phyloP scores from a whole-genome alignment of 92 coral and sea anemone genomes.

The Heliopora coerulea region DNA sequence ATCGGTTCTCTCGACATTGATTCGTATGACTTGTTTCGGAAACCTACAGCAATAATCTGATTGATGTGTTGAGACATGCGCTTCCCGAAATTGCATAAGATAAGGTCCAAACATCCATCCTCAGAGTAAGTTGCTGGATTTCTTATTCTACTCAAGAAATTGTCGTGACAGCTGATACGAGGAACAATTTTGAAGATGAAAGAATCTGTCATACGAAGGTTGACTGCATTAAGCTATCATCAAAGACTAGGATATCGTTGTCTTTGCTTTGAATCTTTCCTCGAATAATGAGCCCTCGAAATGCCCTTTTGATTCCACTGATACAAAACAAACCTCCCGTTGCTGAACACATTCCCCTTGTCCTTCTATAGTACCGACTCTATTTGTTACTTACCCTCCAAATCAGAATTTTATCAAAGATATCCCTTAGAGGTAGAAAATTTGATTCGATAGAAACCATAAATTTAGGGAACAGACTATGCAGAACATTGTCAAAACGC shows the following conservation, averaged over 20 bases:
- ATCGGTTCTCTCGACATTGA: conserved; percentile 6
- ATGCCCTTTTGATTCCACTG: not conserved
- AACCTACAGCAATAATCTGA: not conserved
- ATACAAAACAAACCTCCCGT: not conserved
- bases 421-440: not conserved
- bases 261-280: not conserved
- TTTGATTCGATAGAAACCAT: not conserved
- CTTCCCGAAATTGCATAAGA: not conserved
- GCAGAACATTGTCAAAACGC: not conserved
- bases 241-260: not conserved
- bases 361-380: not conserved
- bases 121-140: not conserved
- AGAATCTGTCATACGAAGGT: not conserved
- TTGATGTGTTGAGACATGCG: conserved; percentile 13
- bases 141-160: not conserved
- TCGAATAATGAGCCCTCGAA: not conserved
- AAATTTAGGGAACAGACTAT: conserved; percentile 16
- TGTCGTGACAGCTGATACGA: not conserved
- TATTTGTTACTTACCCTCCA: conserved; percentile 2
- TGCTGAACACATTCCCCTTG: not conserved
- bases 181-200: too few relatives aligned
- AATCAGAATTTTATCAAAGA: not conserved
- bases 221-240: not conserved
- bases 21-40: conserved; percentile 5
- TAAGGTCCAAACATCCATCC: not conserved